Percentiles rank a stretch among this genome's conserved stretches.
Conservation (phyloP, 2,113 vertebrate species). For the Actenoides hombroni region DNA sequence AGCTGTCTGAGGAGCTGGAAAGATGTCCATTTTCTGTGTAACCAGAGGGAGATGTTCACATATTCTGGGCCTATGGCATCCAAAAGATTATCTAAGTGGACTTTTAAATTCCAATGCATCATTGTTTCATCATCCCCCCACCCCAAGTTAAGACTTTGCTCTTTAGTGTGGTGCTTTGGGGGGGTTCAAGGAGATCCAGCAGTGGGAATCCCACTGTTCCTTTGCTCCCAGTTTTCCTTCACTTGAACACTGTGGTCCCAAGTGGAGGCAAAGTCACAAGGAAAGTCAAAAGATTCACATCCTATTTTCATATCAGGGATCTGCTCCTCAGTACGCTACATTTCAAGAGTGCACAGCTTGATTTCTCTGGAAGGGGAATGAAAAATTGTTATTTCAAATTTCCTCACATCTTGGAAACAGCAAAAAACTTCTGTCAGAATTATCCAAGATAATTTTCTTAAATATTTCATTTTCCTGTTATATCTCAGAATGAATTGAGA, state of each 20-base stretch:
- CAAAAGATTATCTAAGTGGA: neutral
- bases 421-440: neutral
- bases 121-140: neutral
- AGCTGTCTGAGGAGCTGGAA: neutral
- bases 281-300: neutral
- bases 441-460: neutral
- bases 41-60: neutral
- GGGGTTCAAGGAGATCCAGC: neutral
- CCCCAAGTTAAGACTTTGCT: neutral
- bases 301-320: neutral
- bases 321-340: neutral
- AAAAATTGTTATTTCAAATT: neutral
- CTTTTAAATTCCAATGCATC: neutral
- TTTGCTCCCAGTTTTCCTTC: neutral
- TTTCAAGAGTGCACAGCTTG: accelerated
- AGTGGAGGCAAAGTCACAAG: neutral
- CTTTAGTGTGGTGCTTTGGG: neutral
- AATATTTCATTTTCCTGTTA: neutral
- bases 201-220: neutral
- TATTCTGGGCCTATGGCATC: neutral
- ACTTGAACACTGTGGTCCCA: neutral
- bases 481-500: neutral
- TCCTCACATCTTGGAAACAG: neutral
- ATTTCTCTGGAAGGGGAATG: neutral
- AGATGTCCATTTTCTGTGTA: neutral